Evolutionary conservation across 2,888 invertebrate genomes (phyloP), one percentile per base, ranked within the genome.

Genomic region (Cylloceria caligata): DNA sequence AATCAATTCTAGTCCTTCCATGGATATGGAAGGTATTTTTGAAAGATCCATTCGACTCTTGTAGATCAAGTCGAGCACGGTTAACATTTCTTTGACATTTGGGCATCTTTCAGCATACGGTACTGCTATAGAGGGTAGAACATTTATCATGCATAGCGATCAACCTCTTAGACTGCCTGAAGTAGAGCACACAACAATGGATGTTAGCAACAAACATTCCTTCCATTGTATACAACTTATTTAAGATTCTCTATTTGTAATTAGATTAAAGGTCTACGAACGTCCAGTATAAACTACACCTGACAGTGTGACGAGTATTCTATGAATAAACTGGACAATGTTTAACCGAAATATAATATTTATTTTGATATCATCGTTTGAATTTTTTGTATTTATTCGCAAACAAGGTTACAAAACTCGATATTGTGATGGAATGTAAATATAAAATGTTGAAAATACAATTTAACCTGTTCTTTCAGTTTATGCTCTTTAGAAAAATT

Each of bases 71-170:
- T 4, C 60, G 19, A 27, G 79, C 24, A 65, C 83, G 78, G 77
- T 83, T 85, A 85, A 81, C 83, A 85, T 85, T 84, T 83, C 49
- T 55, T 60, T 85, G 83, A 76, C 80, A 84, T 84, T 84, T 84
- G 55, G 9, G 36, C 21, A 47, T 45, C 21, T 34, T 65, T 36
- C 65, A 3, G 27, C 11, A 3, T 24, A 36, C n/a, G 42, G 16
- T 39, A 13, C 36, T 49, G 34, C 52, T 55, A n/a, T n/a, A 36
- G 55, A 39, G 30, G 42, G 36, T 62, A 16, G 27, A 45, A 55
- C 34, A 55, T 81, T 45, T 39, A 34, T 24, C 7, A 24, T 27
- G 19, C 24, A 27, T 64, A 30, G 49, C 30, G n/a, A 27, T 6
- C 30, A 5, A 30, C 55, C 30, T 6, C 30, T 67, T n/a, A 39